phyloP scores from a whole-genome alignment of 2,113 vertebrate species.

The Notiomystis cincta region DNA sequence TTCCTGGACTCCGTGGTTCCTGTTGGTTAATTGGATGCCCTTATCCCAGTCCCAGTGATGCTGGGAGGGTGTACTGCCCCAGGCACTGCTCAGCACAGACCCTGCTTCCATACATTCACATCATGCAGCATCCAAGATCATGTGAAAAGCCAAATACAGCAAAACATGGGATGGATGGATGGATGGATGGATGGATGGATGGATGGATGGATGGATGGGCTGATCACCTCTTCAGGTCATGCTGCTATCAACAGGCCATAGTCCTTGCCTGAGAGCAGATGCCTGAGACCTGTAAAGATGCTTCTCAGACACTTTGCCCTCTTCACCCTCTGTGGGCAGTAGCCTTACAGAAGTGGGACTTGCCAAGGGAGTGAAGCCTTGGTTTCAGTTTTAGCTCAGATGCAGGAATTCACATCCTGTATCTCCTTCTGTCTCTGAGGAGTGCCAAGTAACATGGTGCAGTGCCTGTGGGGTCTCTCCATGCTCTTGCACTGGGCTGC shows the following conservation, averaged over 20 bases:
- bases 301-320: neutral
- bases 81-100: neutral
- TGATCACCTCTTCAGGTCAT: neutral
- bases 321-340: neutral
- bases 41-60: neutral
- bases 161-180: neutral
- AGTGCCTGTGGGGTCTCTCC: neutral
- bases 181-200: too few relatives aligned
- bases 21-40: neutral
- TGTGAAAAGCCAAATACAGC: neutral
- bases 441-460: rapidly evolving
- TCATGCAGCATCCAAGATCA: neutral
- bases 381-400: neutral
- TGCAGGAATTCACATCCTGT: neutral
- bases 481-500: neutral
- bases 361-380: neutral
- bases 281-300: neutral
- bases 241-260: neutral
- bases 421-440: neutral
- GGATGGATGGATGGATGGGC: neutral
- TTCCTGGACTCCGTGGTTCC: neutral
- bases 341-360: neutral
- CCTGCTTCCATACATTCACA: neutral
- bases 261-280: neutral
- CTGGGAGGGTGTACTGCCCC: neutral